A percentile compares a stretch with the other conserved stretches of the same genome.
These are phyloP conservation scores for Volucella inflata DNA, from an alignment of 2,888 invertebrate species.

Conservation along the genomic window DNA sequence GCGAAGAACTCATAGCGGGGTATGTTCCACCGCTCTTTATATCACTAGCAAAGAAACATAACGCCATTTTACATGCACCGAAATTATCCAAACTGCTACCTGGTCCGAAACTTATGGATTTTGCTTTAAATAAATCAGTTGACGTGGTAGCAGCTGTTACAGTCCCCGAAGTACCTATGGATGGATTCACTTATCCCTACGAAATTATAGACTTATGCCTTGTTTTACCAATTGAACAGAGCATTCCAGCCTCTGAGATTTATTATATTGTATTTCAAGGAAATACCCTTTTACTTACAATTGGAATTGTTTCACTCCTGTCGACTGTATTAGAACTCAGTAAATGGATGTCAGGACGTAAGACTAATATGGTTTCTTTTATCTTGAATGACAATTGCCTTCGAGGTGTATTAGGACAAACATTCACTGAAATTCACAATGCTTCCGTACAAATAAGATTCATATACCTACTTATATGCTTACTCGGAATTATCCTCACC, in stretches of 20 bases:
- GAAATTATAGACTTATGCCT: conserved; percentile 79
- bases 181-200: conserved; percentile 78
- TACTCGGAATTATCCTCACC: conserved; percentile 80
- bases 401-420: conserved; percentile 79
- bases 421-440: conserved; percentile 77
- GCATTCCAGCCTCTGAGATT: conserved; percentile 78
- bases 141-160: conserved; percentile 78
- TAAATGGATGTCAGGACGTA: conserved; percentile 76
- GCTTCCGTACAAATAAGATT: conserved; percentile 78
- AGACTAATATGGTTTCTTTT: conserved; percentile 75
- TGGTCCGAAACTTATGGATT: conserved; percentile 70
- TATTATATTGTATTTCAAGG: conserved; percentile 79
- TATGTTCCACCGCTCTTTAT: conserved; percentile 79
- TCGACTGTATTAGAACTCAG: conserved; percentile 78
- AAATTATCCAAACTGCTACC: conserved; percentile 66
- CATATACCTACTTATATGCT: conserved; percentile 80
- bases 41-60: conserved; percentile 78
- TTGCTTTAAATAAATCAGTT: conserved; percentile 78
- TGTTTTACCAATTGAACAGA: conserved; percentile 80
- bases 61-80: conserved; percentile 73
- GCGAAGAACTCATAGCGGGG: conserved; percentile 76
- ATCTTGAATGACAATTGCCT: conserved; percentile 80
- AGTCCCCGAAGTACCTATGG: conserved; percentile 70
- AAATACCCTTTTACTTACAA: conserved; percentile 76
- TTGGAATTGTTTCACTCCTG: conserved; percentile 76